Base-by-base conservation (phyloP, 2,113 vertebrate species). In the Corythaixoides concolor region DNA sequence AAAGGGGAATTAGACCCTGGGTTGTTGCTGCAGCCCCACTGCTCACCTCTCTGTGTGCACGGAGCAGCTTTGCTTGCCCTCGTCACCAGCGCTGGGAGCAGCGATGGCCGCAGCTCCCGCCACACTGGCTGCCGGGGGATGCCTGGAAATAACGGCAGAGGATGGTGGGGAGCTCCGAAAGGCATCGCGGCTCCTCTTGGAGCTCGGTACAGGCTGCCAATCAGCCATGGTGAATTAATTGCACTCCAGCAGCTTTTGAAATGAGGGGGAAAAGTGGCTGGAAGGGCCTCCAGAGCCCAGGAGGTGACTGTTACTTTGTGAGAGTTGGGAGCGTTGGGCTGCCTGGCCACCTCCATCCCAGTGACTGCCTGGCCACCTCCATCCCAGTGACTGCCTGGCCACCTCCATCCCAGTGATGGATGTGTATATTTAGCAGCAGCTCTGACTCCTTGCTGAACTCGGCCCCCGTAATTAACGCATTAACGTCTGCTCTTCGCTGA, bases 281-380 rank as follows among this genome's bases (percentile, higher is more conserved):
- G 53, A 67, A 53, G 17, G 27, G 41, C 7, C n/a, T 37, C 16
- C n/a, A 53, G 59, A 77, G 43, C 50, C 1, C 41, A 15, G 66
- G 27, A 49, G 67, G 47, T 47, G 58, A 19, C 19, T 17, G 60
- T 35, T 33, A 32, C 80, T 22, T 30, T 39, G 32, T 2, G 18
- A 12, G 45, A 43, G 41, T 11, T 8, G 2, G n/a, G 35, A 69
- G 43, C 14, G 0, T 7, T 62, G 0, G 4, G 41, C 72, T 39
- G 39, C 52, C 72, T 39, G 56, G 43, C 30, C 2, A 2, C 26
- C 50, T 26, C 72, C 47, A 10, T n/a, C 58, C 12, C 1, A 64
- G 15, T 14, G 15, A 16, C 17, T 74, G 39, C 52, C 72, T 39
- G 56, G 43, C 30, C 2, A 2, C 26, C 50, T 26, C 72, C 47